Evolutionary conservation across 1,140 invertebrate genomes (phyloP), one percentile per base, ranked within the genome.

Genomic region (Bombus superbus): DNA sequence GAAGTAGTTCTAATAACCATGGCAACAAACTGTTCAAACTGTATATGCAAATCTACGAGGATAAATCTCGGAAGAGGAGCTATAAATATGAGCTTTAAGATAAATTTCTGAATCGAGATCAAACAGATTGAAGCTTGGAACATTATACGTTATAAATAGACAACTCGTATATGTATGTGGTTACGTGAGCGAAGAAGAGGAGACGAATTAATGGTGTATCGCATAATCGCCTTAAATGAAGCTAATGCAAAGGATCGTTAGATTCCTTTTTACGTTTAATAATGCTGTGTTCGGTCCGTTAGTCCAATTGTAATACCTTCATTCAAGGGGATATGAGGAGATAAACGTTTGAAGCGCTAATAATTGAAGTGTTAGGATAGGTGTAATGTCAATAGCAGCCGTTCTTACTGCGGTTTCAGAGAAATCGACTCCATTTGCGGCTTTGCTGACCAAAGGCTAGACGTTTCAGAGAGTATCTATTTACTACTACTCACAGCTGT

Each of bases 401-500:
- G 75, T 71, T 84, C 83, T 79, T 79, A 79, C 32, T 53, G 47
- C 44, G 75, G 66, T 72, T 62, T 79, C 76, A 13, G 66, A 79
- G 83, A 62, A 79, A 84, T 72, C 75, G 53, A 71, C 83, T 47
- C 83, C 32, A 40, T 44, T 71, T 72, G 75, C 13, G 76, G 83
- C 40, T 84, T 59, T 25, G 40, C 76, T 47, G 47, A n/a, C 38
- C 83, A 28, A 72, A 25, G 68, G 25, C 40, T 79, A 72, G 2
- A 32, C 25, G 32, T 57, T 71, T 32, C 15, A n/a, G 0, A 57
- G 53, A 40, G 35, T 44, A 44, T 10, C 47, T 72, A 44, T 10
- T 38, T 72, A 18, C 3, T 5, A 53, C 25, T 53, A 35, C 15
- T 22, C 53, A 62, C 2, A 18, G 44, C 38, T 79, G 64, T 10